Conservation (phyloP, 2,113 vertebrate species). For the Brachirus orientalis region DNA sequence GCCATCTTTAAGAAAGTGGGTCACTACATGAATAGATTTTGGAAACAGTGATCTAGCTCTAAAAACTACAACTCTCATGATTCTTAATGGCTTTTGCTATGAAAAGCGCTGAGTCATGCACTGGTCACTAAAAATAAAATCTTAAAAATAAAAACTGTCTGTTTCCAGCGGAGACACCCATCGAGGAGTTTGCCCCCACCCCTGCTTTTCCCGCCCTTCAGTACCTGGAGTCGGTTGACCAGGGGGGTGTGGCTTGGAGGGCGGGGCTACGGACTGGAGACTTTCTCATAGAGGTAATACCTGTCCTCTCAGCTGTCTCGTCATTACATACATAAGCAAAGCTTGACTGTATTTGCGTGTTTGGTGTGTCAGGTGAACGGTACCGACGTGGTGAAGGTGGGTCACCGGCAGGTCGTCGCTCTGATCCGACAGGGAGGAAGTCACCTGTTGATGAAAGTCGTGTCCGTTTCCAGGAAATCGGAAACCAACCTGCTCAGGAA, state of each 20-base stretch:
- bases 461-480: constrained; percentile 93
- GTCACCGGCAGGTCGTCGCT: constrained; percentile 96
- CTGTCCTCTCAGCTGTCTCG: not conserved
- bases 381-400: constrained; percentile 96
- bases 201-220: constrained; percentile 96
- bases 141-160: not conserved
- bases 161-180: constrained; percentile 92
- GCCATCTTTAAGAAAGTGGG: too few relatives aligned
- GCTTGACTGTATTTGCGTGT: not conserved
- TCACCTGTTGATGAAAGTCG: constrained; percentile 95
- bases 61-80: too few relatives aligned
- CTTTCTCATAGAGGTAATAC: constrained; percentile 83
- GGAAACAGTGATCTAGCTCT: too few relatives aligned
- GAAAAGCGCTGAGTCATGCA: not conserved
- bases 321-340: not conserved
- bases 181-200: constrained; percentile 97
- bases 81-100: too few relatives aligned
- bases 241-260: constrained; percentile 97
- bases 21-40: too few relatives aligned
- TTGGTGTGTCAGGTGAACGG: constrained; percentile 88
- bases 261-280: constrained; percentile 89
- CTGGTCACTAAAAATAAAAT: too few relatives aligned
- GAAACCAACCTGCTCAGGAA: constrained; percentile 91
- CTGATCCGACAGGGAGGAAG: constrained; percentile 97
- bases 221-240: constrained; percentile 97